These are phyloP conservation scores for Andrena chrysosceles DNA, from an alignment of 2,888 invertebrate species.

Conservation along the genomic window DNA sequence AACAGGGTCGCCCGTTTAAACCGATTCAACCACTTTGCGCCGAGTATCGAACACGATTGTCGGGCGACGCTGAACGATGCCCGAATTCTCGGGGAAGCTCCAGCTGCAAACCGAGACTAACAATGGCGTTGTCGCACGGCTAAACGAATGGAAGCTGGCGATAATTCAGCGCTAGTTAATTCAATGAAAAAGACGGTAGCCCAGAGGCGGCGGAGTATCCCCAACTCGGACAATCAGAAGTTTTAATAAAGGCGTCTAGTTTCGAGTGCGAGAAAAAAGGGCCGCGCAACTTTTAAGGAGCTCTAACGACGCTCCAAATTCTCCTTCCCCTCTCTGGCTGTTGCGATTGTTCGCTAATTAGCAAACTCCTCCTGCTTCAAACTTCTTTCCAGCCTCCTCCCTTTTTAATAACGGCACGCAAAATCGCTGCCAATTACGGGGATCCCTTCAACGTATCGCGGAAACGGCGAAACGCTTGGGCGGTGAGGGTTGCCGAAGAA, in stretches of 20 bases:
- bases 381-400: conserved; percentile 17
- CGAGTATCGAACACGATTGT: no score
- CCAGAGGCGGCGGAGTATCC: not conserved
- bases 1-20: no score
- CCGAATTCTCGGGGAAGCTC: no score
- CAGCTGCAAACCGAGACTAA: no score
- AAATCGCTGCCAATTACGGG: conserved; percentile 40
- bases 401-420: conserved; percentile 20
- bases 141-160: not conserved
- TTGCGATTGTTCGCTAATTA: conserved; percentile 58
- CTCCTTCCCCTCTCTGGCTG: not conserved
- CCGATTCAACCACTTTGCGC: no score
- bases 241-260: conserved; percentile 56
- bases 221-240: conserved; percentile 44
- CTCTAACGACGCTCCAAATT: conserved; percentile 43
- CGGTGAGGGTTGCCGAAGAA: not conserved
- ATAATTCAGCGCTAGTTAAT: conserved; percentile 11
- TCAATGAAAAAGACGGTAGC: not conserved
- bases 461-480: not conserved
- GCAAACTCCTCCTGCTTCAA: conserved; percentile 50
- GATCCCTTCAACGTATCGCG: not conserved
- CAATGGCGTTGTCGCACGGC: not conserved
- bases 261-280: conserved; percentile 10
- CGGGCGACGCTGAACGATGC: no score
- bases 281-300: conserved; percentile 41